Evolutionary conservation across 2,888 invertebrate species (phyloP).

Genomic region (Parasteatoda lunata): DNA sequence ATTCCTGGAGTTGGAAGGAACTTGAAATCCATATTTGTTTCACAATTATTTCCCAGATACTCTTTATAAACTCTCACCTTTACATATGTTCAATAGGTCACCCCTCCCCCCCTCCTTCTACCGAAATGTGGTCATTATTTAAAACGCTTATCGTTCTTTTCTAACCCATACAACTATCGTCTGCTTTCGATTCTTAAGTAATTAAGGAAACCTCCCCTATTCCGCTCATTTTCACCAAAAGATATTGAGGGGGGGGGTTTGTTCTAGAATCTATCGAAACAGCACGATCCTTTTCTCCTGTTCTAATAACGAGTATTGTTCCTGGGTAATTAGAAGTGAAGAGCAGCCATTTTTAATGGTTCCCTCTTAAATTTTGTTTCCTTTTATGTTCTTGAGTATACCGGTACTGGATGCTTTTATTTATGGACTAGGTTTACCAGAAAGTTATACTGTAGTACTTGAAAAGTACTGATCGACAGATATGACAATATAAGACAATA

Average conservation of each 20-base stretch:
- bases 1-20: not conserved
- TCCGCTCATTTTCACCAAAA: not conserved
- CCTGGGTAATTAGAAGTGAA: conserved; percentile 58
- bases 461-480: no score
- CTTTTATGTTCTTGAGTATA: not conserved
- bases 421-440: conserved; percentile 42
- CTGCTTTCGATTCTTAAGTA: conserved; percentile 54
- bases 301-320: conserved; percentile 68
- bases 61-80: not conserved
- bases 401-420: not conserved
- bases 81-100: conserved; percentile 6
- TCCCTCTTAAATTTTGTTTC: not conserved
- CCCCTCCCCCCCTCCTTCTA: not conserved
- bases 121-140: conserved; percentile 11
- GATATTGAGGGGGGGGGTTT: not conserved
- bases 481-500: no score
- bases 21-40: not conserved
- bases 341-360: conserved; percentile 29
- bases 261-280: not conserved
- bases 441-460: conserved; percentile 2
- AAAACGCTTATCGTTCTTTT: conserved; percentile 14
- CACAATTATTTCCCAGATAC: conserved; percentile 5
- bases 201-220: conserved; percentile 49
- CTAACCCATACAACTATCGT: conserved; percentile 12
- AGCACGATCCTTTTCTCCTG: not conserved